A percentile compares a stretch with the other conserved stretches of the same genome.
These are phyloP conservation scores for Chloroceryle aenea DNA, from an alignment of 2,113 vertebrate genomes.

Conservation along the genomic window DNA sequence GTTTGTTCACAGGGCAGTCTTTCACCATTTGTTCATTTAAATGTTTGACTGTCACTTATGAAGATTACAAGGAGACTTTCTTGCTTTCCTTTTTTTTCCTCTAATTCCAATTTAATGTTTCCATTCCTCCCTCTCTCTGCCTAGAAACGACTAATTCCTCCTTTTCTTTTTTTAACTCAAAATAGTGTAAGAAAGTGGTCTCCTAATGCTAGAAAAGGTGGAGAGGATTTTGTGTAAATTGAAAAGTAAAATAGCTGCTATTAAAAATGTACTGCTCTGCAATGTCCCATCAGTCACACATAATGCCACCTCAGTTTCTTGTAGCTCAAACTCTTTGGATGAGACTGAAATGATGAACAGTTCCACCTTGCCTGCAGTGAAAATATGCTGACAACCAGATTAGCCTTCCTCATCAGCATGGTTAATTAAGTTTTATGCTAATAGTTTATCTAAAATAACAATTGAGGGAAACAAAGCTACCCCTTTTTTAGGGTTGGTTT, in stretches of 20 bases:
- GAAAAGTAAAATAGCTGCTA: neutral
- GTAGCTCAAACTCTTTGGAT: neutral
- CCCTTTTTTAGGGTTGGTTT: neutral
- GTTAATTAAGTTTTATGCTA: neutral
- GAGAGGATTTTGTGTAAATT: neutral
- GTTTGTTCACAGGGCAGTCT: neutral
- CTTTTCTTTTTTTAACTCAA: neutral
- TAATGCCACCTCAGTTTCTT: neutral
- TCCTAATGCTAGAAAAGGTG: neutral
- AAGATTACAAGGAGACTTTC: neutral
- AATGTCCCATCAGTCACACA: neutral
- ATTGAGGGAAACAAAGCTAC: neutral
- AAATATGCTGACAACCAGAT: neutral
- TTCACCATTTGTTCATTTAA: neutral
- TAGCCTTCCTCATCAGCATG: neutral
- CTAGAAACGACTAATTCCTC: neutral
- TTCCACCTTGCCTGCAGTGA: neutral
- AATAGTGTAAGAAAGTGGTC: neutral
- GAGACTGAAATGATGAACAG: neutral
- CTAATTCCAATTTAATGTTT: neutral
- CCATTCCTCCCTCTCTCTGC: neutral
- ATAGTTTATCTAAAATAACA: neutral
- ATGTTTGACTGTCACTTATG: neutral
- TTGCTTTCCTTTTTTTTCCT: neutral
- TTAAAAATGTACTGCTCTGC: neutral